These are phyloP conservation scores for Agrilus planipennis DNA, from an alignment of 1,140 invertebrate species.

Conservation along the genomic window DNA sequence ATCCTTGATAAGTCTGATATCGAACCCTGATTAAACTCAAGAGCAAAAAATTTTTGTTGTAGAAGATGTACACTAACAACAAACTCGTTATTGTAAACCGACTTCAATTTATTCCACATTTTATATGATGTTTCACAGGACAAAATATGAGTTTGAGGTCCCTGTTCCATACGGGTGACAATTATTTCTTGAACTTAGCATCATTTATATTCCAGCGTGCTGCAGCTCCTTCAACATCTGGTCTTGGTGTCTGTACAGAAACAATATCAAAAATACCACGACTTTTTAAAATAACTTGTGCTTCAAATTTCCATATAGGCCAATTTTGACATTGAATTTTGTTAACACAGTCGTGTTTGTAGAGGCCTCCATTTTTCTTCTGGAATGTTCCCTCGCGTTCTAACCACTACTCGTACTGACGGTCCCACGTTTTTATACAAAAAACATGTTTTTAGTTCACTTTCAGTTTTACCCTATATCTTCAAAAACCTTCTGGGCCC, in stretches of 20 bases:
- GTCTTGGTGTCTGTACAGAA: slow-evolving; percentile 2
- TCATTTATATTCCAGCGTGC: slow-evolving; percentile 16
- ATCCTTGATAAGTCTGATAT: slow-evolving; percentile 23
- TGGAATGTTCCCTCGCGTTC: too few species aligned
- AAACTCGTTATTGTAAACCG: slow-evolving; percentile 26
- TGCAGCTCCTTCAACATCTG: not conserved
- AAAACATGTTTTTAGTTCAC: too few species aligned
- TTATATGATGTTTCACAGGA: slow-evolving; percentile 2
- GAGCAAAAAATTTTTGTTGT: slow-evolving; percentile 19
- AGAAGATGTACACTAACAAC: slow-evolving; percentile 11
- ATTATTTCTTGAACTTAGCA: slow-evolving; percentile 16
- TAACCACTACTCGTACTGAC: too few species aligned
- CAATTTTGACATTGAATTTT: slow-evolving; percentile 6
- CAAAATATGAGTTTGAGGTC: not conserved
- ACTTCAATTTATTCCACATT: slow-evolving; percentile 17
- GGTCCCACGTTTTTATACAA: too few species aligned
- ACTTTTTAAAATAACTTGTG: slow-evolving; percentile 8
- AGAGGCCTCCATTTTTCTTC: too few species aligned
- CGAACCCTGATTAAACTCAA: slow-evolving; percentile 23
- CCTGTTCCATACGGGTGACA: slow-evolving; percentile 9
- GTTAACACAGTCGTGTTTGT: too few species aligned
- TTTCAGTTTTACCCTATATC: too few species aligned
- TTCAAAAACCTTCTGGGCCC: too few species aligned
- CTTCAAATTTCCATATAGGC: slow-evolving; percentile 15
- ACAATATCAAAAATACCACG: slow-evolving; percentile 8